Evolutionary conservation across 2,888 invertebrate genomes (phyloP).

Genomic region (Eudemis profundana): DNA sequence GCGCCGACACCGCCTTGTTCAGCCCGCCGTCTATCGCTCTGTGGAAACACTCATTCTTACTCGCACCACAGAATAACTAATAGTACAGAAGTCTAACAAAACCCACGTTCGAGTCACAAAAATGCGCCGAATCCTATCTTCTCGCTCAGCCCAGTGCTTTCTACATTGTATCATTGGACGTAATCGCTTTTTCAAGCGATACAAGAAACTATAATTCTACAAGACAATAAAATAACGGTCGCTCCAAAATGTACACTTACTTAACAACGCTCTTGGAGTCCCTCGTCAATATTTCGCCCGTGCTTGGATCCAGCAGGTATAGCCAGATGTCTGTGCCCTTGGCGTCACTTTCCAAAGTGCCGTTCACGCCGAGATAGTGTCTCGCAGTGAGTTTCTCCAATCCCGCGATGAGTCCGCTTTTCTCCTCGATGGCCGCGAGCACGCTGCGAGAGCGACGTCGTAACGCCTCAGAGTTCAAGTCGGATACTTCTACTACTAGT

Average conservation of each 20-base stretch:
- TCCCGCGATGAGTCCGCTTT: slow-evolving; percentile 90
- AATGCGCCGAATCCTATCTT: too few relatives aligned
- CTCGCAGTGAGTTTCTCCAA: slow-evolving; percentile 93
- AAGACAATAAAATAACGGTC: background rate
- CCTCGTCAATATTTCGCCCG: slow-evolving; percentile 89
- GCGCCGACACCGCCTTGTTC: slow-evolving; percentile 58
- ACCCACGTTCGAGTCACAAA: too few relatives aligned
- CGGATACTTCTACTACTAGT: slow-evolving; percentile 90
- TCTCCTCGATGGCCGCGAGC: slow-evolving; percentile 88
- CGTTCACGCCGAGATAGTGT: slow-evolving; percentile 90
- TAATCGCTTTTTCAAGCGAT: background rate
- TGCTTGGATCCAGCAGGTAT: slow-evolving; percentile 92
- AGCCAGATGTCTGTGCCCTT: slow-evolving; percentile 95
- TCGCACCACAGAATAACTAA: too few relatives aligned
- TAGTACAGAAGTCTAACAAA: too few relatives aligned
- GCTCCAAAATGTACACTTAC: slow-evolving; percentile 69
- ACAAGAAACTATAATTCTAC: background rate
- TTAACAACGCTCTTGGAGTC: slow-evolving; percentile 89
- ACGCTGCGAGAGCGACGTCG: slow-evolving; percentile 79
- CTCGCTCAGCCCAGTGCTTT: too few relatives aligned
- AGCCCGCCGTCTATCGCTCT: slow-evolving; percentile 68
- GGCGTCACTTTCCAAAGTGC: slow-evolving; percentile 89
- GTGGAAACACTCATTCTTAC: too few relatives aligned
- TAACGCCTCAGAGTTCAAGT: slow-evolving; percentile 90
- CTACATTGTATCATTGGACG: too few relatives aligned